A percentile compares a stretch with the other conserved stretches of the same genome.
Evolutionary conservation across 2,797 vertebrate species (phyloP).

Genomic region (Fistularia tabacaria): DNA sequence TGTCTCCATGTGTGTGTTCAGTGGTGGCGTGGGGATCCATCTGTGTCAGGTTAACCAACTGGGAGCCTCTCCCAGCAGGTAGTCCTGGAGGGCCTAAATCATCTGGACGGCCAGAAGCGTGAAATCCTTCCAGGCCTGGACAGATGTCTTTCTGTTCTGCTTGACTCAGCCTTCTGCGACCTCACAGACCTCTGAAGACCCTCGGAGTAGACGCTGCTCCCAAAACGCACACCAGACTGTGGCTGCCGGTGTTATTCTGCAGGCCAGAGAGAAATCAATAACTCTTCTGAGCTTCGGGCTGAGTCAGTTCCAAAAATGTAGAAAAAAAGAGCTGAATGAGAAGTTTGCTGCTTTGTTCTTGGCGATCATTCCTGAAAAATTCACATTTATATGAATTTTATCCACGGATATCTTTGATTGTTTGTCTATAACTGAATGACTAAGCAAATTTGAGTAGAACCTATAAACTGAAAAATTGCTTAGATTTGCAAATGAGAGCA

Average conservation of each 20-base stretch:
- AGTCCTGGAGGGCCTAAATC: constrained; percentile 86
- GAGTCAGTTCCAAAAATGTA: too few species aligned
- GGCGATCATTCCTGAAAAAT: too few species aligned
- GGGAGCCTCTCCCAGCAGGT: constrained; percentile 86
- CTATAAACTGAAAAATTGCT: too few species aligned
- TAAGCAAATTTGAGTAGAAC: too few species aligned
- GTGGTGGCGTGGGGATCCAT: constrained; percentile 59
- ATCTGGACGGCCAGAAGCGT: constrained; percentile 88
- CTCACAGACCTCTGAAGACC: constrained; percentile 58
- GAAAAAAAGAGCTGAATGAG: too few species aligned
- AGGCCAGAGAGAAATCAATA: too few species aligned
- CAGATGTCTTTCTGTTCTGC: constrained; percentile 78
- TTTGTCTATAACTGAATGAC: too few species aligned
- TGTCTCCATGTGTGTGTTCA: constrained; percentile 60
- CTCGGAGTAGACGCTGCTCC: constrained; percentile 28
- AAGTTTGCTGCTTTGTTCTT: too few species aligned
- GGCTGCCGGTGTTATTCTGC: constrained; percentile 19
- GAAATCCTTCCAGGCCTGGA: constrained; percentile 89
- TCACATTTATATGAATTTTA: too few species aligned
- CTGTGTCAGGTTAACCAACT: constrained; percentile 81
- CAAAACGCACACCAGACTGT: constrained; percentile 44
- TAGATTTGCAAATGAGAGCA: too few species aligned
- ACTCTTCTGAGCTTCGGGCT: too few species aligned
- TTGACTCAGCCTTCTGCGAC: constrained; percentile 47
- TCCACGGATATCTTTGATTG: too few species aligned